Evolutionary conservation across 2,797 vertebrate genomes (phyloP).

Genomic region (Hemibagrus guttatus): DNA sequence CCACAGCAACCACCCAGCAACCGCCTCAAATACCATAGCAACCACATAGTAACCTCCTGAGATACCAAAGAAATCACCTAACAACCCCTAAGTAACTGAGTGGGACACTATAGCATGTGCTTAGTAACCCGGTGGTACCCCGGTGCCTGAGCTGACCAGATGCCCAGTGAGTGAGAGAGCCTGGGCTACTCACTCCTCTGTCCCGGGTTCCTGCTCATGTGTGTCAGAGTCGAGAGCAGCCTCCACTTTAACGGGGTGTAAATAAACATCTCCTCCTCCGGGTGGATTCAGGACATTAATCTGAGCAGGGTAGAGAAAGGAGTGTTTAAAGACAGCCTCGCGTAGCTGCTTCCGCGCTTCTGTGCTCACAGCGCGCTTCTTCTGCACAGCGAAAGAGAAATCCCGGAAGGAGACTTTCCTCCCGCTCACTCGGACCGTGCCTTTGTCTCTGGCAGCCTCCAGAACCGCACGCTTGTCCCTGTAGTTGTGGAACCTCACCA

Average conservation of each 20-base stretch:
- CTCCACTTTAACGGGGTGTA: not conserved
- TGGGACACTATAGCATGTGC: not conserved
- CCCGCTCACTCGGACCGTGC: not conserved
- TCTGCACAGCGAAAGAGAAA: not conserved
- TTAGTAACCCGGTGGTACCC: not conserved
- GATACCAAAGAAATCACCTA: not conserved
- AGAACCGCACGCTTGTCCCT: conserved; percentile 9
- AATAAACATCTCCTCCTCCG: not conserved
- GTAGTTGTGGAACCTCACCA: conserved; percentile 14
- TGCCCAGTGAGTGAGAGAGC: not conserved
- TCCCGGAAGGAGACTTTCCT: conserved; percentile 12
- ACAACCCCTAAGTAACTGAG: not conserved
- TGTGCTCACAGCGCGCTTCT: not conserved
- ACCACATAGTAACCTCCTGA: not conserved
- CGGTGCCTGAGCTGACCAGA: not conserved
- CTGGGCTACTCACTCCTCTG: conserved; percentile 21
- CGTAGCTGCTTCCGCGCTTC: not conserved
- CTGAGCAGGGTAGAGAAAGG: not conserved
- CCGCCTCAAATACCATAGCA: not conserved
- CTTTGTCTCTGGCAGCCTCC: not conserved
- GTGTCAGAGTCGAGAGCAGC: not conserved
- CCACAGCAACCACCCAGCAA: not conserved
- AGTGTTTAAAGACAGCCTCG: not conserved
- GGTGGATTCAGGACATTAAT: not conserved
- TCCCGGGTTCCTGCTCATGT: not conserved